Conservation (phyloP, 2,888 invertebrate species). For the Monochamus alternatus region DNA sequence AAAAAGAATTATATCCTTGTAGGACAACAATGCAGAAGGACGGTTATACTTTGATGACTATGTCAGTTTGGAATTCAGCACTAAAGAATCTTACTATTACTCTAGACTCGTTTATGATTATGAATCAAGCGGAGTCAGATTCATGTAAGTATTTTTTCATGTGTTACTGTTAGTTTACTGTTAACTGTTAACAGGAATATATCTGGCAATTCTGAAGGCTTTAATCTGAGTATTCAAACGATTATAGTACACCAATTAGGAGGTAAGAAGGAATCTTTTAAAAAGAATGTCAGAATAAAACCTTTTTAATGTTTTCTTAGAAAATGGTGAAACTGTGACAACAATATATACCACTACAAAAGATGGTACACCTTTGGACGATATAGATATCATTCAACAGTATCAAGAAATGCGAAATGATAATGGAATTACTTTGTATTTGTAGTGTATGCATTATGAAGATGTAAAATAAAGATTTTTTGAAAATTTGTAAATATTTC, state of each 20-base stretch:
- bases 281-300: too few species aligned
- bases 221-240: background rate
- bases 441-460: background rate
- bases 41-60: conserved; percentile 14
- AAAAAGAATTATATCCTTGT: background rate
- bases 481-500: too few species aligned
- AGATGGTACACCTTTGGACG: conserved; percentile 5
- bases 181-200: background rate
- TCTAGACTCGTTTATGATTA: background rate
- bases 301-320: background rate
- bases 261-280: background rate
- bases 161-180: too few species aligned
- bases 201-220: background rate
- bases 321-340: conserved; percentile 3
- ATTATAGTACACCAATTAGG: conserved; percentile 1
- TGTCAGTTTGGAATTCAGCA: conserved; percentile 1
- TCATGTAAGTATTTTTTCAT: background rate
- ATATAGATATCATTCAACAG: background rate
- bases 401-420: background rate
- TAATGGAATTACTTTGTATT: background rate
- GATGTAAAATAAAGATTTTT: too few species aligned
- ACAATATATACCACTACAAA: background rate
- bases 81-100: conserved; percentile 2
- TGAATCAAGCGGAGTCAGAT: background rate
- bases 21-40: conserved; percentile 17